Percentiles rank a stretch among this genome's conserved stretches.
phyloP scores from a whole-genome alignment of 2,113 vertebrate genomes.

The Oncorhynchus masou region DNA sequence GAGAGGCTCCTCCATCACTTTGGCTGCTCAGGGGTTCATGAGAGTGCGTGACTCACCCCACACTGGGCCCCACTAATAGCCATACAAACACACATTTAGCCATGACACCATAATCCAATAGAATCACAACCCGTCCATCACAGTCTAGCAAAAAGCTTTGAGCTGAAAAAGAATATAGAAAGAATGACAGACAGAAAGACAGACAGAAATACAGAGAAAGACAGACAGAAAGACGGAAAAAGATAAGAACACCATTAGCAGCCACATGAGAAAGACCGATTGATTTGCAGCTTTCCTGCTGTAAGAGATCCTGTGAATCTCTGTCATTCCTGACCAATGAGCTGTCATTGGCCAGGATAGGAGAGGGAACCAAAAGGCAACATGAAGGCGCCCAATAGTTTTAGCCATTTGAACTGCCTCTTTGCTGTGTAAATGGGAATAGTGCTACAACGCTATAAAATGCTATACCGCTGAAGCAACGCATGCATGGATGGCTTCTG shows the following conservation, averaged over 20 bases:
- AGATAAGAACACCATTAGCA: neutral
- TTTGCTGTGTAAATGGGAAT: slow-evolving; percentile 24
- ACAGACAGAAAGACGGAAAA: slow-evolving; percentile 10
- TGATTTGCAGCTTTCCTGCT: slow-evolving; percentile 38
- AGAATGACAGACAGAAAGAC: slow-evolving; percentile 25
- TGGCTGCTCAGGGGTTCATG: slow-evolving; percentile 41
- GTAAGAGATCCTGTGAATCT: slow-evolving; percentile 36
- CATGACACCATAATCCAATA: slow-evolving; percentile 60
- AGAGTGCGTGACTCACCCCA: slow-evolving; percentile 51
- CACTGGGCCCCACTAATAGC: slow-evolving; percentile 62
- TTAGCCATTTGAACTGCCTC: no score
- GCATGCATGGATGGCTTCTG: slow-evolving; percentile 10
- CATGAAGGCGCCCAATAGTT: slow-evolving; percentile 16
- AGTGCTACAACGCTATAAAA: slow-evolving; percentile 13
- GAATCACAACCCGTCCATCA: slow-evolving; percentile 60
- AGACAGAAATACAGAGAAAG: slow-evolving; percentile 38
- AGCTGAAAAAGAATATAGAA: slow-evolving; percentile 19
- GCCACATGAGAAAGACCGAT: slow-evolving; percentile 36
- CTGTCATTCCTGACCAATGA: slow-evolving; percentile 11
- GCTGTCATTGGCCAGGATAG: neutral
- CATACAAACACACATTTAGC: slow-evolving; percentile 69
- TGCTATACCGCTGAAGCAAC: no score
- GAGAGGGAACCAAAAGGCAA: slow-evolving; percentile 24
- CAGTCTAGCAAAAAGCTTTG: slow-evolving; percentile 7
- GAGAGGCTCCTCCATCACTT: slow-evolving; percentile 24